phyloP scores from a whole-genome alignment of 2,113 vertebrate genomes.

The Cyprinodon tularosa region DNA sequence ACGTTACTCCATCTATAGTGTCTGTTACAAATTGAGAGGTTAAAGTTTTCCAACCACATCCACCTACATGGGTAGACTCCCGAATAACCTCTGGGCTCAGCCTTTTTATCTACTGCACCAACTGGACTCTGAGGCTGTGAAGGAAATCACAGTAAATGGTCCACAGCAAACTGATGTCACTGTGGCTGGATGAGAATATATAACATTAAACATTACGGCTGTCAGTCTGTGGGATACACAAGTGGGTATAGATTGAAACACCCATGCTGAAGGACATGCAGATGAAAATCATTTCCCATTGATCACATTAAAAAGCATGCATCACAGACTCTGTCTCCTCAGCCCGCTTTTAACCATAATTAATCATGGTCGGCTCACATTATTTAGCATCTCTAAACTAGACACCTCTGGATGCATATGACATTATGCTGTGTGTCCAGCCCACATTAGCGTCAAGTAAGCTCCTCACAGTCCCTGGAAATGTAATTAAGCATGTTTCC shows the following conservation, averaged over 20 bases:
- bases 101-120: not conserved
- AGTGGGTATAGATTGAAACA: slow-evolving; percentile 50
- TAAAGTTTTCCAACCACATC: no score
- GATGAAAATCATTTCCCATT: slow-evolving; percentile 21
- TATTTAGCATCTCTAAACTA: slow-evolving; percentile 63
- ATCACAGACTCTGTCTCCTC: slow-evolving; percentile 50
- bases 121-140: slow-evolving; percentile 34
- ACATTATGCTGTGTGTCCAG: slow-evolving; percentile 47
- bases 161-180: slow-evolving; percentile 19
- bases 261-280: slow-evolving; percentile 36
- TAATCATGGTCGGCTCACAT: slow-evolving; percentile 61
- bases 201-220: slow-evolving; percentile 31
- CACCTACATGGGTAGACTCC: no score
- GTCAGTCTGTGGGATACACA: not conserved
- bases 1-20: no score
- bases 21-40: no score
- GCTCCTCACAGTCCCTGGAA: slow-evolving; percentile 24
- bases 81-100: no score
- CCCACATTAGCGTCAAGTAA: slow-evolving; percentile 49
- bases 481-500: slow-evolving; percentile 54
- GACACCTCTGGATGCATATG: slow-evolving; percentile 54
- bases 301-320: slow-evolving; percentile 39
- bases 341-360: slow-evolving; percentile 28
- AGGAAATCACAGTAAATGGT: slow-evolving; percentile 23
- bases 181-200: slow-evolving; percentile 36